Evolutionary conservation across 2,113 vertebrate genomes (phyloP), one percentile per base, ranked within the genome.

Genomic region (Ictalurus furcatus): DNA sequence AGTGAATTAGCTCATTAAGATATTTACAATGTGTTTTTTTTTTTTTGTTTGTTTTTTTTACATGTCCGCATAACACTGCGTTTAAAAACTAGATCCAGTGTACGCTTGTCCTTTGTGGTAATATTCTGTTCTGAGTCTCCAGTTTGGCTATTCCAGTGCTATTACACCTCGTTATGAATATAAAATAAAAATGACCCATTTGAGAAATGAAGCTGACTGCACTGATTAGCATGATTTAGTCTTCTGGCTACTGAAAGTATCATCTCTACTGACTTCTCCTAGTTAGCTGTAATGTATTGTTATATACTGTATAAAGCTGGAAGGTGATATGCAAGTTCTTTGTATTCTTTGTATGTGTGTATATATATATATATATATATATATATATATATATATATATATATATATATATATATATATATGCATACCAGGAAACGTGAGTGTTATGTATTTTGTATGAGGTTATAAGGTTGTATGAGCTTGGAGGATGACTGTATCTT

Each of bases 401-500:
- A 34, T 34, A 34, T 34, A 34, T 34, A 34, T 34, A 34, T 34
- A 34, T 34, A 40, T 40, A 40, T 40, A 40, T 40, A 6, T 44
- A 44, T 44, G 6, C 6, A 44, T 54, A 30, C 9, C 1, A 44
- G 14, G 74, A 78, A 52, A 52, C 25, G 74, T 28, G 23, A 78
- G 44, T 14, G 23, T 78, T 78, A 14, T 78, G 25, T 52, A 78
- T 78, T 78, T 48, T 56, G 16, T 34, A 81, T 81, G 28, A 81
- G 78, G 52, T 81, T 56, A 30, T 58, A 58, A 56, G 52, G 52
- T 84, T 67, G 71, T 65, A 25, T 61, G 63, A 23, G 19, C 79
- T 80, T 81, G 34, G 3, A 56, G 40, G 17, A 28, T 12, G 8
- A 3, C 71, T 88, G 82, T 88, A 48, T 74, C 65, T 88, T 84